phyloP scores from a whole-genome alignment of 2,113 vertebrate genomes.

The Aepyceros melampus region DNA sequence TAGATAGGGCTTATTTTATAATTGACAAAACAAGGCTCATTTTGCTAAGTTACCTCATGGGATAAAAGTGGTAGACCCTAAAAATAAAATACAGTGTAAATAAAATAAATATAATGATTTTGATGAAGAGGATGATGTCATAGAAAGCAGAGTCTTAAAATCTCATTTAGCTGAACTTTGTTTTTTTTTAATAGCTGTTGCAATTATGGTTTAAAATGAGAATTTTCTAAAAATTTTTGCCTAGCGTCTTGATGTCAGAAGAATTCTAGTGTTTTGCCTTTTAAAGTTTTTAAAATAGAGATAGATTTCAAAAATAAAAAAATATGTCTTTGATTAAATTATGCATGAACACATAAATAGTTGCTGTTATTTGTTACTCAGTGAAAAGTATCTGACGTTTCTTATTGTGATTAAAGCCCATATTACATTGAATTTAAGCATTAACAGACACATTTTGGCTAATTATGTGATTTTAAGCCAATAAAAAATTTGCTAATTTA shows the following conservation, averaged over 20 bases:
- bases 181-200: background rate
- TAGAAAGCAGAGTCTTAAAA: background rate
- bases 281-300: background rate
- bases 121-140: background rate
- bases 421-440: constrained; percentile 26
- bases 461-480: constrained; percentile 40
- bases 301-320: background rate
- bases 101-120: background rate
- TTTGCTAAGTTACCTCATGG: background rate
- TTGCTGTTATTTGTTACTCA: background rate
- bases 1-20: background rate
- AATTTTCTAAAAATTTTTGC: background rate
- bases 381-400: background rate
- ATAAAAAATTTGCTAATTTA: constrained; percentile 20
- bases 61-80: background rate
- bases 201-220: background rate
- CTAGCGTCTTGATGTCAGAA: background rate
- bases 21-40: background rate
- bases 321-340: constrained; percentile 30
- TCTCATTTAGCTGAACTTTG: background rate
- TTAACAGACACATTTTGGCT: background rate
- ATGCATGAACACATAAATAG: background rate
- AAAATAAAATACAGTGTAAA: background rate
- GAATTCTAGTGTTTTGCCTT: background rate
- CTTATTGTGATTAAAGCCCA: constrained; percentile 28